Percentiles rank a stretch among this genome's conserved stretches.
Evolutionary conservation across 2,113 vertebrate genomes (phyloP).

Genomic region (Stigmatopora nigra): DNA sequence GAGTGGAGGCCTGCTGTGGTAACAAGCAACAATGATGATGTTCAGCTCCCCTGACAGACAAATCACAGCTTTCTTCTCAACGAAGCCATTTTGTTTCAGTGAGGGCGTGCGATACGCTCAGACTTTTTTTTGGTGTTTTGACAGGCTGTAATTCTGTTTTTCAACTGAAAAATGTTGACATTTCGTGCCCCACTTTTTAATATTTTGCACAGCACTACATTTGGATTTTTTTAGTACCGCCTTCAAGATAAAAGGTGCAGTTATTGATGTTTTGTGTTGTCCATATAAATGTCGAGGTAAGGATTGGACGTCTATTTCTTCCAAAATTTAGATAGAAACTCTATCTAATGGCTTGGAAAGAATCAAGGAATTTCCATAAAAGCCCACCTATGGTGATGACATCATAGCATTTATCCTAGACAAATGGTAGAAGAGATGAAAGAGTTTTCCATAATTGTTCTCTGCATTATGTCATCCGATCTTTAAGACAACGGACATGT

Average conservation of each 20-base stretch:
- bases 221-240: conserved; percentile 12
- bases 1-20: conserved; percentile 4
- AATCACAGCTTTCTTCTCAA: conserved; percentile 13
- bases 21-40: conserved; percentile 15
- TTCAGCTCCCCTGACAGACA: conserved; percentile 21
- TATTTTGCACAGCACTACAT: conserved; percentile 20
- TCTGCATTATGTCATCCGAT: conserved; percentile 50
- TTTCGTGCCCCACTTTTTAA: conserved; percentile 14
- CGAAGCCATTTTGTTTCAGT: conserved; percentile 19
- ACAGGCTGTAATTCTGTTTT: conserved; percentile 50
- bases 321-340: too few relatives aligned
- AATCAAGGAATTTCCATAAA: not conserved
- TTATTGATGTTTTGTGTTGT: conserved; percentile 31
- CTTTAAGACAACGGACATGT: conserved; percentile 34
- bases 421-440: conserved; percentile 19
- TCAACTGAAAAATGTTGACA: conserved; percentile 19
- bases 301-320: too few relatives aligned
- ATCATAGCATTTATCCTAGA: conserved; percentile 19
- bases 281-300: not conserved
- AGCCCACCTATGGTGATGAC: conserved; percentile 7
- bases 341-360: too few relatives aligned
- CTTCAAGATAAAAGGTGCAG: conserved; percentile 23
- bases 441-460: conserved; percentile 35
- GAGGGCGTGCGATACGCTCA: conserved; percentile 22
- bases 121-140: conserved; percentile 25